Evolutionary conservation across 2,113 vertebrate genomes (phyloP), one percentile per base, ranked within the genome.

Genomic region (Terrapene triunguis): DNA sequence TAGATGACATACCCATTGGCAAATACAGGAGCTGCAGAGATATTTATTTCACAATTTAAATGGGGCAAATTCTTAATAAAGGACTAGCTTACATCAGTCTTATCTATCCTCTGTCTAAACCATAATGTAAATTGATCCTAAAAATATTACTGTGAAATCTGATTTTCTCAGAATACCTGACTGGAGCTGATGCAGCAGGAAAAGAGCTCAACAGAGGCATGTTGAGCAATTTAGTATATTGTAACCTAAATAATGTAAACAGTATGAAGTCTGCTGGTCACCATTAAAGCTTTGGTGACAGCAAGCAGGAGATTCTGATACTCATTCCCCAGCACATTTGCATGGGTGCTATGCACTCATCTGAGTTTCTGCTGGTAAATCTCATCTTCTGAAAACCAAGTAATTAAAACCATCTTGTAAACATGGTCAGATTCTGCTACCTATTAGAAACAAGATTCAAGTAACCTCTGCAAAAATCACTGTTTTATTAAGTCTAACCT

Each of bases 391-490:
- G 48, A 32, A 54, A 92, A 94, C 22, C 65, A 91, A 89, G 85
- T 82, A 47, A 89, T 85, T 54, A 84, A 88, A 96, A 42, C 5
- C 17, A 69, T 96, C 76, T 54, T 96, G 97, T 98, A 98, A 98
- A 98, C 96, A 95, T 96, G 84, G 87, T 84, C 80, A 93, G 95
- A 95, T 89, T 97, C 92, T 54, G 88, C 92, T 96, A 94, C 91
- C 84, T 90, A 79, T 90, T 47, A 92, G 93, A 98, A 97, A 95
- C 55, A 97, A 97, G 94, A 97, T 98, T 98, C 98, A 98, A 98
- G 98, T 98, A 98, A 98, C 88, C 54, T 84, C 47, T 97, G 97
- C 85, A 93, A 93, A 97, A 94, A 87, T 69, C 80, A 95, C 53
- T 85, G 50, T 65, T 82, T 74, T 90, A 80, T 84, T 94, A 93